Percentiles rank a stretch among this genome's conserved stretches.
These are phyloP conservation scores for Calonectris borealis DNA, from an alignment of 2,113 vertebrate species.

Conservation along the genomic window DNA sequence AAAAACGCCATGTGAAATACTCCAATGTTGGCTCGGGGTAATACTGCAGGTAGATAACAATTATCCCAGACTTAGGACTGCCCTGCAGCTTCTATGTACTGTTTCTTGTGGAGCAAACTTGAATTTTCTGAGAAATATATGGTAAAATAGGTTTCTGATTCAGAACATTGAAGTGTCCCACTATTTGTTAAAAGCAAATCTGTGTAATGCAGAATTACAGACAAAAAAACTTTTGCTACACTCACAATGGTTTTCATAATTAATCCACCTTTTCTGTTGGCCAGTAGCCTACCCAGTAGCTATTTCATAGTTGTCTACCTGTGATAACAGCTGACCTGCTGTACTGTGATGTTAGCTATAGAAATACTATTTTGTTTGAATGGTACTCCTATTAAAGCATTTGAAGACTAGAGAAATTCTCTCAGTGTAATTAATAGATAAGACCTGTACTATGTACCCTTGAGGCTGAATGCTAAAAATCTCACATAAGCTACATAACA, in stretches of 20 bases:
- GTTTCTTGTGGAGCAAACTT: not conserved
- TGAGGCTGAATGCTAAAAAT: not conserved
- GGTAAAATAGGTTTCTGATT: not conserved
- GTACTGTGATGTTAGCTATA: not conserved
- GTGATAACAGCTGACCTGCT: not conserved
- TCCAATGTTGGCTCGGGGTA: not conserved
- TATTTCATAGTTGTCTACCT: not conserved
- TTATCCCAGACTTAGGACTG: not conserved
- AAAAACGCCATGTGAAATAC: not conserved
- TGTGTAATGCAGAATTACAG: not conserved
- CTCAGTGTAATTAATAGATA: conserved; percentile 8
- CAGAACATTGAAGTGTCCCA: not conserved
- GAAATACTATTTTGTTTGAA: not conserved
- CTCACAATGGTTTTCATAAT: not conserved
- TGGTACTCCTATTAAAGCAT: not conserved
- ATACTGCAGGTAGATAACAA: not conserved
- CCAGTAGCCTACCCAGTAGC: not conserved
- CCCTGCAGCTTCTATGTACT: not conserved
- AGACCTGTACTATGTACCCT: not conserved
- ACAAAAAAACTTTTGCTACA: not conserved
- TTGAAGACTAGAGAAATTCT: not conserved
- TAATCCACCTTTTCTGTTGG: not conserved
- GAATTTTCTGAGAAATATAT: not conserved
- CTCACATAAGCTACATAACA: not conserved
- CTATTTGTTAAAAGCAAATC: not conserved